Evolutionary conservation across 2,888 invertebrate species (phyloP), one percentile per base, ranked within the genome.

Genomic region (Dusona sp.): DNA sequence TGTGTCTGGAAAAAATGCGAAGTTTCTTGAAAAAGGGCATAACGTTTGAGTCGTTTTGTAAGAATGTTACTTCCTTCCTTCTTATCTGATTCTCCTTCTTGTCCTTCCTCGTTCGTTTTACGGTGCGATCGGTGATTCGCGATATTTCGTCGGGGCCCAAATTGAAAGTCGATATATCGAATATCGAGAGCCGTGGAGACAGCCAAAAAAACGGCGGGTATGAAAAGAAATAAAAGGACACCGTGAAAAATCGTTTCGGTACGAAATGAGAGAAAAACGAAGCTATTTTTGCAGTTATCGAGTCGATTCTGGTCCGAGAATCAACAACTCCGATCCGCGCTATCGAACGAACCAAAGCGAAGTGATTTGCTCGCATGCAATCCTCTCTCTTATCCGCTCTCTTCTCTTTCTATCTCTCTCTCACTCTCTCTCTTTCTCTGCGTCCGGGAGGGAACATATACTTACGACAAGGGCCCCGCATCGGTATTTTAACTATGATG

Each of bases 11-110:
- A 82, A 93, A 92, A 88, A 92, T 91, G 38, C 91, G 87, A 57
- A 93, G 86, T 87, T 93, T 94, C 87, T 93, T 93, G 88, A 94
- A 93, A 86, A 93, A 92, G 73, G 92, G 92, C 93, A 94, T 93
- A 75, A 68, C 87, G 61, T 25, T 45, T 13, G 70, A 29, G 22
- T 16, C 13, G 42, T 68, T 68, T 68, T 68, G 16, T 51, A 16
- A 54, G n/a, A 6, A 13, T 11, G 48, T 19, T 36, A 38, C 36
- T 64, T 54, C 38, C 57, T 70, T 51, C 38, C 61, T 64, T 45
- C 51, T 70, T 38, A 29, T 38, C 25, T 64, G n/a, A n/a, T n/a
- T n/a, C 54, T 48, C 73, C 25, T 29, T 73, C 25, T 65, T 67
- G 70, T 65, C 38, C 54, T 29, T 67, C 42, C 42, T 64, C n/a